phyloP scores from a whole-genome alignment of 2,113 vertebrate species.

The Phalacrocorax aristotelis region DNA sequence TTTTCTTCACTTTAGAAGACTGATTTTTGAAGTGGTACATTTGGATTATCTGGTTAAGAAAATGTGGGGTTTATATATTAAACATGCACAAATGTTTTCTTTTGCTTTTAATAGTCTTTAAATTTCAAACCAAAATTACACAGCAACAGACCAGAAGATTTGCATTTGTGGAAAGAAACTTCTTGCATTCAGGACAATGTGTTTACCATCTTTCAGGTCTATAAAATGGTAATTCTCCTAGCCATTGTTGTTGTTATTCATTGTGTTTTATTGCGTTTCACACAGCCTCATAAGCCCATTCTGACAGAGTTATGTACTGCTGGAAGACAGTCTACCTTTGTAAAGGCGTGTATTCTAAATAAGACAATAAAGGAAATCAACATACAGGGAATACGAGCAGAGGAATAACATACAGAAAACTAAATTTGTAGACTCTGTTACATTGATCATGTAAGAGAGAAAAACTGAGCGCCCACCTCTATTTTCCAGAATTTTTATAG shows the following conservation, averaged over 20 bases:
- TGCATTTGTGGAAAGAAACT: neutral
- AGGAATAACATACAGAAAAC: neutral
- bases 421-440: neutral
- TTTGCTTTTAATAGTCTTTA: neutral
- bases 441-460: neutral
- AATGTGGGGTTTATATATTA: neutral
- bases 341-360: constrained; percentile 2
- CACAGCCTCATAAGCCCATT: neutral
- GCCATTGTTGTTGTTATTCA: neutral
- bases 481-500: neutral
- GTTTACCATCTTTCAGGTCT: neutral
- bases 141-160: neutral
- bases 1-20: neutral
- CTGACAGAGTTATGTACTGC: neutral
- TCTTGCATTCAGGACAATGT: neutral
- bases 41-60: neutral
- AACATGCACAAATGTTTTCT: neutral
- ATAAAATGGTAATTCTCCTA: neutral
- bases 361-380: constrained; percentile 16
- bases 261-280: constrained; percentile 26
- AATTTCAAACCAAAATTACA: neutral
- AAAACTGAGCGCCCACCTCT: neutral
- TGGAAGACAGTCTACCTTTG: neutral
- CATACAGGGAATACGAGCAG: neutral
- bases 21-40: neutral